Percentiles rank a stretch among this genome's conserved stretches.
Evolutionary conservation across 2,888 invertebrate genomes (phyloP).

Genomic region (Stramonita haemastoma): DNA sequence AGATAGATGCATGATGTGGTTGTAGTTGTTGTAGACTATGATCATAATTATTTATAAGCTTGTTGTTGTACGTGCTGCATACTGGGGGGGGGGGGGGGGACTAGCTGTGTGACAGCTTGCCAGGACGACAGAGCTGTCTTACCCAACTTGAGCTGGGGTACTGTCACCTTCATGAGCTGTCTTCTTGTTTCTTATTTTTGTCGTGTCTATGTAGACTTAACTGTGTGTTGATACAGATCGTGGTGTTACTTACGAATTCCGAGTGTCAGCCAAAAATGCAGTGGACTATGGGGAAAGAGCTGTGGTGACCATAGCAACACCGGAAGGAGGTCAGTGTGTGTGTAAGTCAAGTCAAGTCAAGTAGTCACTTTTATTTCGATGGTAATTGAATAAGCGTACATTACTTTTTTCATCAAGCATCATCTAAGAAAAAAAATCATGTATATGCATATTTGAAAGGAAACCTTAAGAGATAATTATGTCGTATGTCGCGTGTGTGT

Average conservation of each 20-base stretch:
- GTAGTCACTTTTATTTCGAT: no score
- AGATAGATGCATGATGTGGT: background rate
- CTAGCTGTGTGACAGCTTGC: background rate
- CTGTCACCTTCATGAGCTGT: background rate
- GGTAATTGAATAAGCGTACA: no score
- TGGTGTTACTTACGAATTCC: conserved; percentile 96
- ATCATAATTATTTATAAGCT: no score
- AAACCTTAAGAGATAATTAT: no score
- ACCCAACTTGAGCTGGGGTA: no score
- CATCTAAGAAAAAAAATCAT: no score
- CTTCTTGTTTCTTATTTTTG: background rate
- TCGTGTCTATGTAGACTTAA: background rate
- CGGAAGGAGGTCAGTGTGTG: conserved; percentile 88
- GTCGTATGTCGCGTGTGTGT: no score
- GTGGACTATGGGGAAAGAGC: conserved; percentile 98
- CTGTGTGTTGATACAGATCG: conserved; percentile 81
- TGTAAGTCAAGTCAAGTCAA: no score
- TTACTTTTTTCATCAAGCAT: no score
- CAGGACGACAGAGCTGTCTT: background rate
- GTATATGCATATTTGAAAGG: no score
- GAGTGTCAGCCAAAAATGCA: conserved; percentile 94
- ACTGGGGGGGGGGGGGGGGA: background rate
- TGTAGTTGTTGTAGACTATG: background rate
- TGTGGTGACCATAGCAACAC: conserved; percentile 92
- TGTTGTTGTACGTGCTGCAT: background rate